A percentile compares a stretch with the other conserved stretches of the same genome.
phyloP scores from a whole-genome alignment of 2,797 vertebrate species.

The Channallabes apus region DNA sequence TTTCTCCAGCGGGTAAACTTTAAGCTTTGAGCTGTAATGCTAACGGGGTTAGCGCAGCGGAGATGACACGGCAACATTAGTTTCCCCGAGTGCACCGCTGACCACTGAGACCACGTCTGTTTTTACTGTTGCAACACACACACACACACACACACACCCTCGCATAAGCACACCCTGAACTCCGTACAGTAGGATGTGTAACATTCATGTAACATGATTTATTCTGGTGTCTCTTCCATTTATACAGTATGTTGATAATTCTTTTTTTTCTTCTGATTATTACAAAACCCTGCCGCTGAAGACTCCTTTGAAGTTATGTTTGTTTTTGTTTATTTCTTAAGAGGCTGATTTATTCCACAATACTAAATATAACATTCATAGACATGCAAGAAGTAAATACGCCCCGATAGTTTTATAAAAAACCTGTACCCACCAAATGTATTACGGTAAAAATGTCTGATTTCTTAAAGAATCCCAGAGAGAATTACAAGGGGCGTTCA shows the following conservation, averaged over 20 bases:
- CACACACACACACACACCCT: conserved; percentile 6
- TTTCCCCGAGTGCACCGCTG: not conserved
- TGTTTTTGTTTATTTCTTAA: not conserved
- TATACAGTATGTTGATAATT: not conserved
- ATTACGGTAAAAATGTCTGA: no score
- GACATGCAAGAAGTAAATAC: no score
- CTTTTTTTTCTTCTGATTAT: not conserved
- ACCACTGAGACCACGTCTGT: conserved; percentile 1
- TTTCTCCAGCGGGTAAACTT: conserved; percentile 35
- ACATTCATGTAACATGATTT: not conserved
- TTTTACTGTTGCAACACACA: conserved; percentile 3
- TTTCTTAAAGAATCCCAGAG: no score
- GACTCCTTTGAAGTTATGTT: not conserved
- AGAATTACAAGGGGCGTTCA: no score
- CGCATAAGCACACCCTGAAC: not conserved
- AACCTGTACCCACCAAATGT: no score
- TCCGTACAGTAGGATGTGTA: not conserved
- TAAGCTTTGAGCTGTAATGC: conserved; percentile 7
- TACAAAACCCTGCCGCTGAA: not conserved
- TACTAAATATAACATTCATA: not conserved
- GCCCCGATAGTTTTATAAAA: no score
- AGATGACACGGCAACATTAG: not conserved
- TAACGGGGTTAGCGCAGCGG: not conserved
- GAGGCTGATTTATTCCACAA: not conserved
- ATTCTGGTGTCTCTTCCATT: not conserved